phyloP scores from a whole-genome alignment of 35 echinoderm and acorn worm species.

The Ophioderma brevispina region DNA sequence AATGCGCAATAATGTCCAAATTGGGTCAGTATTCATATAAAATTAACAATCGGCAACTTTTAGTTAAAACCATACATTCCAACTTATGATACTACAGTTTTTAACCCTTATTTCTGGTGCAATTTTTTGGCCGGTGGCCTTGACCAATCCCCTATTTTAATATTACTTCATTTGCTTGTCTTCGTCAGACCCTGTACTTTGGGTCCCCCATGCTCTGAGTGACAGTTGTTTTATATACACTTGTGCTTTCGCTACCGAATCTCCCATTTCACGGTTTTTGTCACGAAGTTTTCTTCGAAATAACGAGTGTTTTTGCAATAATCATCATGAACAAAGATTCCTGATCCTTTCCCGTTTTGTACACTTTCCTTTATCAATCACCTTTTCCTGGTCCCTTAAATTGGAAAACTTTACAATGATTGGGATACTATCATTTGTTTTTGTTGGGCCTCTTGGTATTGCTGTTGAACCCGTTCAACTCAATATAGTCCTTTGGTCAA shows the following conservation, averaged over 20 bases:
- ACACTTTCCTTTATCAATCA: neutral
- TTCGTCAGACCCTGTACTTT: neutral
- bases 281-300: neutral
- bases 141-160: neutral
- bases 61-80: neutral
- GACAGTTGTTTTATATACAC: neutral
- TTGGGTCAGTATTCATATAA: neutral
- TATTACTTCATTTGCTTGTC: neutral
- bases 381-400: neutral
- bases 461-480: neutral
- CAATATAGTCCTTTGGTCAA: neutral
- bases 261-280: neutral
- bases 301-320: neutral
- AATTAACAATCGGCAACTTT: neutral
- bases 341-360: neutral
- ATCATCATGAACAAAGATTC: neutral
- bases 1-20: neutral
- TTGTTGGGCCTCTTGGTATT: neutral
- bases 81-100: neutral
- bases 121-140: too few relatives aligned
- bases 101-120: neutral
- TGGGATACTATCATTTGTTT: neutral
- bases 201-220: neutral
- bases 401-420: neutral
- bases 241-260: neutral